Conservation (phyloP, 2,797 vertebrate species). For the Spinus pinus region DNA sequence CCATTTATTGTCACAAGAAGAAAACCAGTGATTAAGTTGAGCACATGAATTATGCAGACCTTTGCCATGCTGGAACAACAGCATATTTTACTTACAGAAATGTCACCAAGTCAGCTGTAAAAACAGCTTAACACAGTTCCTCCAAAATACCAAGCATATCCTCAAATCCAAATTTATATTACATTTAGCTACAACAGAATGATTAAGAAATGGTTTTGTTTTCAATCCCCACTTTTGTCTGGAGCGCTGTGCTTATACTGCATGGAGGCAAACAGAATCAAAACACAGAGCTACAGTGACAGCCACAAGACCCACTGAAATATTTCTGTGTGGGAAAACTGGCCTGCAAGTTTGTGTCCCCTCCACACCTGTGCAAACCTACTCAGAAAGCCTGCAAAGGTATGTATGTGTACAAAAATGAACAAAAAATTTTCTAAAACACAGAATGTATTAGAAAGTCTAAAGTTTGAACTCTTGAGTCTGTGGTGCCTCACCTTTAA, state of each 20-base stretch:
- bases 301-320: neutral
- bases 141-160: neutral
- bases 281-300: neutral
- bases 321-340: neutral
- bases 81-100: neutral
- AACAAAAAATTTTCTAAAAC: neutral
- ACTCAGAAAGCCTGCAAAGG: neutral
- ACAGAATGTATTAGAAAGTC: neutral
- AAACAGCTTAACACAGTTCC: constrained; percentile 13
- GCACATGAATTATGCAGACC: constrained; percentile 42
- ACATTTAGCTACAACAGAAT: neutral
- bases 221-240: neutral
- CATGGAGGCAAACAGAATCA: neutral
- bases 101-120: constrained; percentile 29
- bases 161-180: neutral
- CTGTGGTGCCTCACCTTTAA: neutral
- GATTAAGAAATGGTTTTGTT: neutral
- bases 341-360: neutral
- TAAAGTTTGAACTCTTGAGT: neutral
- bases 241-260: neutral
- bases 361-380: neutral
- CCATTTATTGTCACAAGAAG: constrained; percentile 51
- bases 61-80: constrained; percentile 45
- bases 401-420: neutral
- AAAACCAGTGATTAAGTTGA: constrained; percentile 47